These are phyloP conservation scores for Nibea albiflora DNA, from an alignment of 2,113 vertebrate species.

Conservation along the genomic window DNA sequence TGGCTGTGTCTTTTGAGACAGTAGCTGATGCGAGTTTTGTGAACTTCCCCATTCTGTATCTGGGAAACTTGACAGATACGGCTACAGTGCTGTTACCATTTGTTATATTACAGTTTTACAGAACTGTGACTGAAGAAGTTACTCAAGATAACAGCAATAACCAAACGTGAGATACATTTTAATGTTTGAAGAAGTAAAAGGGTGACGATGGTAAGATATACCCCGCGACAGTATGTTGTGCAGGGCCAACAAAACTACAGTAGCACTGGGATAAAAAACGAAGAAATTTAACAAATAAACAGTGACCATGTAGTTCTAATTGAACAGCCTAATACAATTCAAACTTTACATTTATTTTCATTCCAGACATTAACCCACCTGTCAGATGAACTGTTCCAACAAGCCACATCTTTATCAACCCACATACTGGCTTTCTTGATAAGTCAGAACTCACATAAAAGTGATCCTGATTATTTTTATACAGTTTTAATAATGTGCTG, in stretches of 20 bases:
- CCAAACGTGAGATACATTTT: not conserved
- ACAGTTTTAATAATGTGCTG: not conserved
- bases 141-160: not conserved
- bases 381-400: no score
- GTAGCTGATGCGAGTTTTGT: slow-evolving; percentile 28
- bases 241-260: not conserved
- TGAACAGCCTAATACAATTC: no score
- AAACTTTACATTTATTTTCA: no score
- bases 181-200: not conserved
- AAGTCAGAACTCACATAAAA: not conserved
- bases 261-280: not conserved
- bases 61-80: not conserved
- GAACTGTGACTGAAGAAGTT: not conserved
- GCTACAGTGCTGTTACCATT: not conserved
- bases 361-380: no score
- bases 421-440: not conserved
- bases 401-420: not conserved
- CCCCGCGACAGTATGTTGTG: no score
- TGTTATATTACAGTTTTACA: not conserved
- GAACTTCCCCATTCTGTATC: slow-evolving; percentile 35
- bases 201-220: not conserved
- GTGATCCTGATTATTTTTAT: not conserved
- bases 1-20: slow-evolving; percentile 8
- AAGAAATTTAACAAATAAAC: not conserved
- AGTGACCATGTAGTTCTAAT: no score